Evolutionary conservation across 1,140 invertebrate species (phyloP), one percentile per base, ranked within the genome.

Genomic region (Thaumetopoea pityocampa): DNA sequence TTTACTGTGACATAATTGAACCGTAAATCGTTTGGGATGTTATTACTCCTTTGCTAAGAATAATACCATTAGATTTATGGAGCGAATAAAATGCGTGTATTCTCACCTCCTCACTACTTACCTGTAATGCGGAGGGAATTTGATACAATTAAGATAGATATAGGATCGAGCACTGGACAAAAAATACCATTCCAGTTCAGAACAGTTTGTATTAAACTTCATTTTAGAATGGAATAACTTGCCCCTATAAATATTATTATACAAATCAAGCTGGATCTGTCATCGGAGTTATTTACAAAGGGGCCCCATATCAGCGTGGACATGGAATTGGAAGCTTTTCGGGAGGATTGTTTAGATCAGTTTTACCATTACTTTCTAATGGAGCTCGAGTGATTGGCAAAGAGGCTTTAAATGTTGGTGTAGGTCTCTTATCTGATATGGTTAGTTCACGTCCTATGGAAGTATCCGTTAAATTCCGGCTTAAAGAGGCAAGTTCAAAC

Each of bases 1-100:
- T 74, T 36, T 74, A 78, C 37, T 62, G 49, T 27, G 67, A 73
- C 44, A 65, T 71, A 11, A 35, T 67, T 6, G 55, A 63, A 41
- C 55, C 64, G 5, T 67, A 74, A 36, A 52, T 67, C 6, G 57
- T 74, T 23, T 67, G 66, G 6, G 61, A 74, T 46, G 52, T 63
- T 4, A 55, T 66, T 27, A 53, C 49, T 10, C 50, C 60, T 12
- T 37, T 68, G 18, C 35, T 69, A n/a, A 41, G 65, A 48, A 50
- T 67, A 2, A 43, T 72, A 34, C 46, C 53, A 11, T 45, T 65
- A 23, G 48, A 60, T 54, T 18, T 60, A 61, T 43, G 56, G 56
- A 18, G 41, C 48, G 7, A 52, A 64, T 48, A 57, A 50, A 42
- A 62, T 56, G 54, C 50, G 54, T 43, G 27, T 56, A 10, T 66